These are phyloP conservation scores for Diuraphis noxia DNA, from an alignment of 1,140 invertebrate genomes.

Conservation along the genomic window DNA sequence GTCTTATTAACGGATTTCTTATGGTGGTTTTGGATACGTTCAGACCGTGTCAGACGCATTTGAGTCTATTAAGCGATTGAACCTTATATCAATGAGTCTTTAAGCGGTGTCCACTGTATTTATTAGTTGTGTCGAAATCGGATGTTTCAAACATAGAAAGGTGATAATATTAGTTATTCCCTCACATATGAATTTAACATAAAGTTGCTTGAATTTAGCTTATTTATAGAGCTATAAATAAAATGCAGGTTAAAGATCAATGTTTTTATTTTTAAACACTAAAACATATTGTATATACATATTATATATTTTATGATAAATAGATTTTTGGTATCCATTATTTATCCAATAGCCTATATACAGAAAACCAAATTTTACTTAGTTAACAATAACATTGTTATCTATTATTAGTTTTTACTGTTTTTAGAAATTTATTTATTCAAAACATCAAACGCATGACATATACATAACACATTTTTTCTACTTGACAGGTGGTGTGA, in stretches of 20 bases:
- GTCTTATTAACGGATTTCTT: no score
- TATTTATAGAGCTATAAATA: background rate
- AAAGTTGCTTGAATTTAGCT: background rate
- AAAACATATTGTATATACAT: background rate
- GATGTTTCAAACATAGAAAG: background rate
- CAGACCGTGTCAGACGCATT: no score
- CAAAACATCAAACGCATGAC: background rate
- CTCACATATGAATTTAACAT: background rate
- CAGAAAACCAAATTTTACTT: background rate
- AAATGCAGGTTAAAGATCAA: background rate
- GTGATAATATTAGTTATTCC: background rate
- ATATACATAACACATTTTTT: background rate
- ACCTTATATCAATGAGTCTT: no score
- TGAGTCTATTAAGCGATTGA: no score
- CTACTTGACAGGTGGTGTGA: slow-evolving; percentile 26
- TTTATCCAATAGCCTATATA: background rate
- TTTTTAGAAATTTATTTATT: slow-evolving; percentile 19
- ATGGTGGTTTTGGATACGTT: no score
- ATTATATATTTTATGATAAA: background rate
- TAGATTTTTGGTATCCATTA: background rate
- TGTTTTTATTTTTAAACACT: background rate
- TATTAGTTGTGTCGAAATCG: background rate
- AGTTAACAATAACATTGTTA: background rate
- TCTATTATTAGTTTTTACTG: background rate
- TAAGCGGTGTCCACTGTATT: no score